Base-by-base conservation (phyloP, 2,113 vertebrate species). In the Hystrix brachyura region DNA sequence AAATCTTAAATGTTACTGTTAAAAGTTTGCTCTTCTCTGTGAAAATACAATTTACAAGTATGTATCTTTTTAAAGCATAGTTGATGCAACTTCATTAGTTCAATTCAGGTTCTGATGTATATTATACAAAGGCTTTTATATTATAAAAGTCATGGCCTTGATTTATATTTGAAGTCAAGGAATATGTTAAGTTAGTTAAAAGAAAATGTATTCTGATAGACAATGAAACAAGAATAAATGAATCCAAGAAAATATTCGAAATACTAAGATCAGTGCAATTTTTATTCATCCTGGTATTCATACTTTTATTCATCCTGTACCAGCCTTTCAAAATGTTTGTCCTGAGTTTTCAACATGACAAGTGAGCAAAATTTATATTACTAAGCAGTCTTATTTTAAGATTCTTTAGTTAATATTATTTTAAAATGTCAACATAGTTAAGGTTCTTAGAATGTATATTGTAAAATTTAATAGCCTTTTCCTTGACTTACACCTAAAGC, bases 121-220 rank as follows among this genome's bases (percentile, higher is more conserved):
- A n/a, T 38, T 82, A 23, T 64, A 82, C 3, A 85, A 65, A 93
- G 72, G 9, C 4, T 95, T 78, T 91, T 48, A 34, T 60, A 34
- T 71, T 88, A 10, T 71, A 55, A 71, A 96, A 90, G 67, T 81
- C 15, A 17, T 96, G 27, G 14, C 59, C 13, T 78, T 95, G 55
- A 62, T 91, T 92, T 94, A 55, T 92, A 85, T 96, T 95, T 94
- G 27, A 97, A 90, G n/a, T 94, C 55, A 96, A 94, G 32, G 67
- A 96, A 17, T 80, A 78, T 78, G 57, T 97, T 94, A 91, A 87
- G 29, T 83, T 94, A 88, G 17, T 91, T 83, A 94, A 80, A 76
- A 95, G 88, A 57, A 81, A 95, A 74, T 93, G 38, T 43, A 92
- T 71, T 92, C 90, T 96, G 94, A 79, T 59, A 79, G 60, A 90